A percentile compares a stretch with the other conserved stretches of the same genome.
Conservation (phyloP, 1,140 invertebrate species). For the Drosophila equinoxialis region DNA sequence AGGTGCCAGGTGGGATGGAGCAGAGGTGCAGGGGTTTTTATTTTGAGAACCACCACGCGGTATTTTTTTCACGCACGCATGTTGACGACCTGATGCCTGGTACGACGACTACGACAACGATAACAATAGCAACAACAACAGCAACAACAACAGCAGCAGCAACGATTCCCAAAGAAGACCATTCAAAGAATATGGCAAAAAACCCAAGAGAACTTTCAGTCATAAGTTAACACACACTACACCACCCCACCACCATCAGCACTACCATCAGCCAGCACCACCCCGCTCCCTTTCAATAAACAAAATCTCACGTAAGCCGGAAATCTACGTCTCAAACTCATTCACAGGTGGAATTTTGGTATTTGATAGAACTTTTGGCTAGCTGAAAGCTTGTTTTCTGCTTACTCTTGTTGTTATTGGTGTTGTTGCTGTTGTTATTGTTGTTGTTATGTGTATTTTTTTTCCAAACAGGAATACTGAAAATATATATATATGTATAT, state of each 20-base stretch:
- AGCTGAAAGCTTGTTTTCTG: slow-evolving; percentile 48
- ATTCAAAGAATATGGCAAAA: slow-evolving; percentile 75
- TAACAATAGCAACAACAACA: background rate
- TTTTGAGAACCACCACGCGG: slow-evolving; percentile 49
- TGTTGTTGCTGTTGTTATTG: background rate
- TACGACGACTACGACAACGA: background rate
- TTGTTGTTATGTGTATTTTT: background rate
- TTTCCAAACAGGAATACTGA: slow-evolving; percentile 58
- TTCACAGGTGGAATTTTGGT: slow-evolving; percentile 56
- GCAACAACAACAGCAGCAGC: background rate
- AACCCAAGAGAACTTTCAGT: slow-evolving; percentile 68
- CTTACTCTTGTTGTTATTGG: slow-evolving; percentile 10
- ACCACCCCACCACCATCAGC: background rate
- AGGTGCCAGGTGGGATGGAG: background rate
- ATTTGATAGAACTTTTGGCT: slow-evolving; percentile 16
- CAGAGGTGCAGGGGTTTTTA: slow-evolving; percentile 2
- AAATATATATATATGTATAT: slow-evolving; percentile 43
- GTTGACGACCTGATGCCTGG: slow-evolving; percentile 36
- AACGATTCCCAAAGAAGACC: slow-evolving; percentile 19
- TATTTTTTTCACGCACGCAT: slow-evolving; percentile 36
- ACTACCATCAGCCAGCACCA: background rate
- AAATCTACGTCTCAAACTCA: slow-evolving; percentile 65
- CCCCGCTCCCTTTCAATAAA: background rate
- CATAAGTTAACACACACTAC: slow-evolving; percentile 23
- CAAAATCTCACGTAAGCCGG: slow-evolving; percentile 52